Conservation (phyloP, 1,140 invertebrate genomes). For the Zaprionus davidi region DNA sequence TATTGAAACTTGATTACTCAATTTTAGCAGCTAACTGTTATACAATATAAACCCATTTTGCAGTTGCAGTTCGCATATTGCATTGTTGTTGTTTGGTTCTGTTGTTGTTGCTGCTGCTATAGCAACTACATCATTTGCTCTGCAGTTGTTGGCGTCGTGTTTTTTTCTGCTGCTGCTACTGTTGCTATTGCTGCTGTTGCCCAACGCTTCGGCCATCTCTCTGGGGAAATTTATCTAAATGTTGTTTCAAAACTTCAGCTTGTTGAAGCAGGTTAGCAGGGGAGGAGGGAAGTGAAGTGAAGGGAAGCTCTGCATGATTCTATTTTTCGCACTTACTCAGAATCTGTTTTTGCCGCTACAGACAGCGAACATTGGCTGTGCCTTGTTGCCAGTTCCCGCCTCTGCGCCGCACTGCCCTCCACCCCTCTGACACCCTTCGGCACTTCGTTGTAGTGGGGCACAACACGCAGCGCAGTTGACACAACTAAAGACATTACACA, state of each 20-base stretch:
- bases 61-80: slow-evolving; percentile 23
- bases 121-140: slow-evolving; percentile 55
- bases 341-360: slow-evolving; percentile 68
- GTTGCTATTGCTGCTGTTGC: slow-evolving; percentile 3
- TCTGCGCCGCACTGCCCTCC: background rate
- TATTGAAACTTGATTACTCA: slow-evolving; percentile 35
- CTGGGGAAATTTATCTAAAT: slow-evolving; percentile 83
- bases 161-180: background rate
- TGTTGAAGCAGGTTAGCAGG: slow-evolving; percentile 21
- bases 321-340: slow-evolving; percentile 73
- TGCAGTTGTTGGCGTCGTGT: slow-evolving; percentile 13
- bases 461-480: slow-evolving; percentile 70
- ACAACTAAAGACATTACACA: slow-evolving; percentile 84
- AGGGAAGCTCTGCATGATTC: slow-evolving; percentile 40
- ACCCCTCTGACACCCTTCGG: background rate
- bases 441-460: slow-evolving; percentile 20
- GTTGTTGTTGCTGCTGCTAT: slow-evolving; percentile 16
- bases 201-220: slow-evolving; percentile 43
- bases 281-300: background rate
- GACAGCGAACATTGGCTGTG: slow-evolving; percentile 30
- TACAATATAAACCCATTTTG: slow-evolving; percentile 45
- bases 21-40: slow-evolving; percentile 47
- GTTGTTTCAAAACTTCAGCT: slow-evolving; percentile 83
- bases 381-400: background rate
- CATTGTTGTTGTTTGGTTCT: slow-evolving; percentile 12